Evolutionary conservation across 2,797 vertebrate genomes (phyloP), one percentile per base, ranked within the genome.

Genomic region (Poecilia picta): DNA sequence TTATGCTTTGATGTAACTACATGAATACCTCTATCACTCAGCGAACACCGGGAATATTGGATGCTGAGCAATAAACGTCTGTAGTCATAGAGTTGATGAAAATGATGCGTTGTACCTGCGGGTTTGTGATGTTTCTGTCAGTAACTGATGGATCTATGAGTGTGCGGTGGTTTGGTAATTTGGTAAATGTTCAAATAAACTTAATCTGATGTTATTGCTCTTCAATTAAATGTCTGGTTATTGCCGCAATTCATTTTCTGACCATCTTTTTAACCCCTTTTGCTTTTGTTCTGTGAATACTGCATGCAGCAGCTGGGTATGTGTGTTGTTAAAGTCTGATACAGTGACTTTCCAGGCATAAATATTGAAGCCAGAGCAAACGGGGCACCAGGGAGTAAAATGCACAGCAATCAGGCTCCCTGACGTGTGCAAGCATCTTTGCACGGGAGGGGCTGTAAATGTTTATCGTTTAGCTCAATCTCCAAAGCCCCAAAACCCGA

Each of bases 161-260:
- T 51, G 20, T 51, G 8, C 8, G 3, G 3, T 55, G 8, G 51
- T 55, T 71, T 45, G 73, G 74, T 59, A 1, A n/a, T 72, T 33
- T 62, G 16, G 71, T 77, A 53, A 79, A 74, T 45, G 70, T 75
- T 31, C 64, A 81, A 70, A 79, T 74, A 13, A 36, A 72, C 68
- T 68, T 39, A 12, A 82, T 82, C 75, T 75, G 18, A 86, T 59
- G 46, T 79, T 31, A 41, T 16, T 76, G 75, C 59, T 15, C 47
- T 80, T 72, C 83, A 86, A 83, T 82, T 80, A 76, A 41, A 77
- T 57, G 8, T 4, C 57, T 47, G 74, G 33, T 78, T 36, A 47
- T 75, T 79, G 47, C 75, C 74, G 73, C 75, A 68, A 71, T 89
- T 79, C 81, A 43, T 80, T 62, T 4, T 53, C 77, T 75, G n/a